Evolutionary conservation across 2,888 invertebrate species (phyloP), one percentile per base, ranked within the genome.

Genomic region (Caenorhabditis imperialis): DNA sequence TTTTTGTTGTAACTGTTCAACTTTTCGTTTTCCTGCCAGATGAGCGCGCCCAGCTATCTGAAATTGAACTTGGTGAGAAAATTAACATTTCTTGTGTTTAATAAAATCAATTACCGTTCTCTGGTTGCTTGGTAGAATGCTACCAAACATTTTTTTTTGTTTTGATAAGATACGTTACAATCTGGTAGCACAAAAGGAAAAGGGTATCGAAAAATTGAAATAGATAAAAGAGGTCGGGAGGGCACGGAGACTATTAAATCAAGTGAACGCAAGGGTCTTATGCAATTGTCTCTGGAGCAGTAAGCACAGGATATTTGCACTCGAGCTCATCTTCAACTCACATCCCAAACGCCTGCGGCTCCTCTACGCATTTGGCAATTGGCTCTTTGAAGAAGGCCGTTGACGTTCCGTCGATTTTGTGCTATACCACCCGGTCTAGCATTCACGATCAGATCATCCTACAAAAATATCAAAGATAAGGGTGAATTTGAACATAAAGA

Each of bases 21-120:
- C 80, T 58, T 75, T 75, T 38, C 81, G 67, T 27, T 61, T 72
- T 22, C 83, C 82, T 2, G 81, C 81, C n/a, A 63, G 47, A 53
- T 78, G 79, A n/a, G 82, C 82, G n/a, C 81, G 58, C 5, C 71
- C 81, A 8, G 82, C 82, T 37, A 83, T 81, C 82, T 83, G 61
- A 53, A 79, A 50, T 5, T 38, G 3, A 22, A 16, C 3, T 37
- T 2, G n/a, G 10, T 22, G 8, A 22, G 22, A 48, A 33, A 37
- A 23, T 25, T 37, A 33, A 8, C 23, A 38, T 18, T 48, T 25
- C 57, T 47, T 48, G 37, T n/a, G n/a, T n/a, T n/a, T n/a, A n/a
- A n/a, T n/a, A n/a, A n/a, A 27, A 23, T 37, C 16, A 42, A 51
- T 18, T 22, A 44, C 42, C 57, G 62, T 63, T 40, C 58, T 54